phyloP scores from a whole-genome alignment of 2,113 vertebrate genomes.

The Psammodynastes pulverulentus region DNA sequence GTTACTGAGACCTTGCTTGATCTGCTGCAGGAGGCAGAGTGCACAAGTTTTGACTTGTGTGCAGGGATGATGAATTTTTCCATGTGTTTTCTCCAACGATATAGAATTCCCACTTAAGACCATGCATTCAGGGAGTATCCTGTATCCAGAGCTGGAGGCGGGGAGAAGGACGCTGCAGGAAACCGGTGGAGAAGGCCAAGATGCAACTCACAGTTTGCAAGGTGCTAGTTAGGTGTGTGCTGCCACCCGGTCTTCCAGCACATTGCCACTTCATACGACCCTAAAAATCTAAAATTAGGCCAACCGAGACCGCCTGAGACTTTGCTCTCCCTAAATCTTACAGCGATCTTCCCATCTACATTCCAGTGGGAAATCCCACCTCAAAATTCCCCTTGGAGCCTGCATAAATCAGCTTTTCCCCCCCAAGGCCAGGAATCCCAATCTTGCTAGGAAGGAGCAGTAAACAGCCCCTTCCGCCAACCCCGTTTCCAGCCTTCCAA shows the following conservation, averaged over 20 bases:
- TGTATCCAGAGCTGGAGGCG: not conserved
- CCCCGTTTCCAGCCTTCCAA: not conserved
- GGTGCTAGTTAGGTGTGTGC: not conserved
- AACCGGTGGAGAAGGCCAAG: not conserved
- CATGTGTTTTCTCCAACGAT: slow-evolving; percentile 15
- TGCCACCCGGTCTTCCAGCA: not conserved
- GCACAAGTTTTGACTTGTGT: slow-evolving; percentile 47
- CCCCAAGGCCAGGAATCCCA: not conserved
- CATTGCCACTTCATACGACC: not conserved
- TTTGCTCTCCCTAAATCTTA: no score
- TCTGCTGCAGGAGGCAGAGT: slow-evolving; percentile 53
- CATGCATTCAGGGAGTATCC: not conserved
- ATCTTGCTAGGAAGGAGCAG: not conserved
- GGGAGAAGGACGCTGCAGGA: not conserved
- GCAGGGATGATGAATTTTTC: slow-evolving; percentile 26
- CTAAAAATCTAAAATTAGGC: not conserved
- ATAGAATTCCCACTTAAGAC: not conserved
- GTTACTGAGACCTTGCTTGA: slow-evolving; percentile 61
- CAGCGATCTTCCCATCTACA: not conserved
- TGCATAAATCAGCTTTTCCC: not conserved
- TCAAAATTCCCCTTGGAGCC: not conserved
- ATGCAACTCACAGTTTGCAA: not conserved
- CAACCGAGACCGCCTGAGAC: not conserved
- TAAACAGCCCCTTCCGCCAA: not conserved
- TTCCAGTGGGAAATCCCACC: not conserved